Evolutionary conservation across 2,113 vertebrate genomes (phyloP), one percentile per base, ranked within the genome.

Genomic region (Theropithecus gelada): DNA sequence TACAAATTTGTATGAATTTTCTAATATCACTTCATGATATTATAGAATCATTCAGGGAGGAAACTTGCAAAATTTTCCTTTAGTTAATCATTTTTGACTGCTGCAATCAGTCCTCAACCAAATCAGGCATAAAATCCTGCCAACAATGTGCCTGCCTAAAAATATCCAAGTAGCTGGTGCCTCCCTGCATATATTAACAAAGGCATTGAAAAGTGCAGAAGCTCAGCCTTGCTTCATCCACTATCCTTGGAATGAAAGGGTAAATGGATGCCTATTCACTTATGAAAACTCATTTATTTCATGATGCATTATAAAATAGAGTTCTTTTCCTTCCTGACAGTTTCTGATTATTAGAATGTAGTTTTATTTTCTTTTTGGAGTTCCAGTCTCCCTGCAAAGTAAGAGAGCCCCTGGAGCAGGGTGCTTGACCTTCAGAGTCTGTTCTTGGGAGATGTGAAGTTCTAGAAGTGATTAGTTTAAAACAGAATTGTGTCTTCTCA

Each of bases 241-340:
- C 50, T 88, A 2, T 59, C 92, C 81, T 76, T 72, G 81, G 72
- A 57, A 88, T 17, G 40, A 18, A 76, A 93, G 70, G 64, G 57
- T 64, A 97, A 95, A 18, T 75, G 64, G 43, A 57, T 90, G 38
- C 66, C 66, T 91, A 25, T 57, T 76, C 76, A 75, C n/a, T 96
- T 59, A 45, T 40, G 85, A 73, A 95, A 90, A 88, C 55, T 75
- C 86, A 61, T 85, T 96, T 81, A 75, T 87, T 85, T 95, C 82
- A n/a, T n/a, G 50, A 52, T 75, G 27, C 64, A 52, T 93, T 97
- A 27, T 59, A 80, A 86, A 96, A 75, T 76, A 83, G 93, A 64
- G 76, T 83, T 38, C 18, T 89, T 89, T 85, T 66, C 86, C 61
- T 83, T 68, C 30, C 48, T 76, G 76, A 84, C 55, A 92, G 57